phyloP scores from a whole-genome alignment of 2,888 invertebrate species.

The Seladonia tumulorum region DNA sequence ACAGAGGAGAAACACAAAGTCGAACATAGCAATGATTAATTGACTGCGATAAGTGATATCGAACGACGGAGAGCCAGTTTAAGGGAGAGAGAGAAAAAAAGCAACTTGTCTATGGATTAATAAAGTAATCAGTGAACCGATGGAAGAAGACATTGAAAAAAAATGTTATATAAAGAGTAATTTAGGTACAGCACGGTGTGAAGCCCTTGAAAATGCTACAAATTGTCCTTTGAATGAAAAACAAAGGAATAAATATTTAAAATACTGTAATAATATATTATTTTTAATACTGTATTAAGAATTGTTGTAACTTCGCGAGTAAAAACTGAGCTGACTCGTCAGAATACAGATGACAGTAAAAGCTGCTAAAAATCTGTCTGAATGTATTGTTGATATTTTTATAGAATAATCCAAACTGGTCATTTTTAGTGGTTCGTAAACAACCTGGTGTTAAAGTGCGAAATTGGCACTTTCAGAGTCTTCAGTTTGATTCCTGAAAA shows the following conservation, averaged over 20 bases:
- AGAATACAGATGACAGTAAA: too few species aligned
- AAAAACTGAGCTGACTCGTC: background rate
- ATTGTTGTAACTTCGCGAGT: background rate
- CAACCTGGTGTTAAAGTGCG: too few species aligned
- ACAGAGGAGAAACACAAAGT: conserved; percentile 59
- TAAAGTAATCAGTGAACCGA: conserved; percentile 79
- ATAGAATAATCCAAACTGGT: too few species aligned
- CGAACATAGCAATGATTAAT: conserved; percentile 63
- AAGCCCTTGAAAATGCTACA: conserved; percentile 82
- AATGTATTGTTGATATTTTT: too few species aligned
- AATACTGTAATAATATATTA: conserved; percentile 36
- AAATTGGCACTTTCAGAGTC: too few species aligned
- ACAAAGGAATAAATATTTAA: conserved; percentile 84
- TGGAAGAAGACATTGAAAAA: conserved; percentile 77
- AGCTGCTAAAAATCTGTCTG: too few species aligned
- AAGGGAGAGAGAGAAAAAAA: conserved; percentile 29
- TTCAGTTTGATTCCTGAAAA: too few species aligned
- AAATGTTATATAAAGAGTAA: conserved; percentile 84
- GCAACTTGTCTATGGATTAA: conserved; percentile 59
- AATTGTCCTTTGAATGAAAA: conserved; percentile 83
- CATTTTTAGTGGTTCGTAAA: too few species aligned
- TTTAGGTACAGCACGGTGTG: conserved; percentile 82
- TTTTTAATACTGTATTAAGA: too few species aligned
- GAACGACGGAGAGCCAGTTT: conserved; percentile 68
- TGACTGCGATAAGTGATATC: conserved; percentile 73